Evolutionary conservation across 2,797 vertebrate genomes (phyloP).

Genomic region (Hafferia zeledoni): DNA sequence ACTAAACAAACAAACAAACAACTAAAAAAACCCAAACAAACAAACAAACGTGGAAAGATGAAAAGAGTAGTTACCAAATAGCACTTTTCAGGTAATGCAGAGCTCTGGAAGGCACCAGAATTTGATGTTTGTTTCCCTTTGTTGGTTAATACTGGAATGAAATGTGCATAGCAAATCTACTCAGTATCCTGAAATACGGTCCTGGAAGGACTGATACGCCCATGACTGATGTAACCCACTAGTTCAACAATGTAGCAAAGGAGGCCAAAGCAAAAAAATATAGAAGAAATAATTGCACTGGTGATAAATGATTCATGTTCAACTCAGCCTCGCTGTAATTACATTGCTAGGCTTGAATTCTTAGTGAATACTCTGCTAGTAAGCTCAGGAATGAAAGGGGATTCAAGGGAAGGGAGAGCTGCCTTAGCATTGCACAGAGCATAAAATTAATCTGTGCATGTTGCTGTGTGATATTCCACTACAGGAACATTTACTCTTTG

Average conservation of each 20-base stretch:
- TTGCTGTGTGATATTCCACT: neutral
- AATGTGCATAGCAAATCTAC: neutral
- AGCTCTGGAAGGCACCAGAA: neutral
- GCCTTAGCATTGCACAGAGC: neutral
- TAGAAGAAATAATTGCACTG: neutral
- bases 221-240: fast-evolving
- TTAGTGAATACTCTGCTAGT: neutral
- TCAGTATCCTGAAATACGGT: neutral
- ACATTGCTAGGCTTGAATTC: neutral
- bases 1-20: no score
- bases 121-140: neutral
- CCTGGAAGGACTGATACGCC: neutral
- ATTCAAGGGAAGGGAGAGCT: neutral
- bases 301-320: neutral
- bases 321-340: neutral
- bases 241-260: neutral
- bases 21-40: no score
- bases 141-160: neutral
- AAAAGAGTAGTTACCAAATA: neutral
- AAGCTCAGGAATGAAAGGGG: neutral
- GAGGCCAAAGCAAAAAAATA: neutral
- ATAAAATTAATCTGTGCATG: neutral
- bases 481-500: neutral
- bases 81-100: neutral
- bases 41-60: neutral